Conservation (phyloP, 2,888 invertebrate species). For the Drosophila multiciliata region DNA sequence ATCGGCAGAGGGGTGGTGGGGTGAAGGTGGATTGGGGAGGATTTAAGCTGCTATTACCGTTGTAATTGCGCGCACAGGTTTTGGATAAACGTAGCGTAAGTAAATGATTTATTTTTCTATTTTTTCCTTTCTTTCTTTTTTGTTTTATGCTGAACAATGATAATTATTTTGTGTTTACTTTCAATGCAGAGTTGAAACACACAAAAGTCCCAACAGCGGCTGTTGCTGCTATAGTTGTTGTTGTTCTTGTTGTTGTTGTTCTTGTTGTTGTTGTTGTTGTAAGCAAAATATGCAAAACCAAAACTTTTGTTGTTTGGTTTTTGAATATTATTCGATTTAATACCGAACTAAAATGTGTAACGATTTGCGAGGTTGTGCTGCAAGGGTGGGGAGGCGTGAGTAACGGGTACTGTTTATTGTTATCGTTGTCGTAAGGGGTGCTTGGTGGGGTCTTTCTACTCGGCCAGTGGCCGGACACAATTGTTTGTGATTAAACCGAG, state of each 20-base stretch:
- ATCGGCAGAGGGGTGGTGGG: background rate
- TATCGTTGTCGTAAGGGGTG: background rate
- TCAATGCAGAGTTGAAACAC: constrained; percentile 34
- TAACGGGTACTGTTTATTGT: constrained; percentile 25
- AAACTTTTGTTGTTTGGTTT: constrained; percentile 49
- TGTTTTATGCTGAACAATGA: constrained; percentile 36
- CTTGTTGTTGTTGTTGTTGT: constrained; percentile 21
- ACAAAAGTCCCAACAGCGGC: constrained; percentile 15
- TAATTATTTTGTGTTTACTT: constrained; percentile 64
- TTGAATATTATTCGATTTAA: constrained; percentile 72
- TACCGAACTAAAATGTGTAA: constrained; percentile 70
- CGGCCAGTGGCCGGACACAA: constrained; percentile 55
- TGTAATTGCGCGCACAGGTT: background rate
- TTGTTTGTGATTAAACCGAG: constrained; percentile 75
- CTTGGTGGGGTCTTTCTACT: constrained; percentile 1
- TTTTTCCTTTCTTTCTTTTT: constrained; percentile 13
- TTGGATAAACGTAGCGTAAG: constrained; percentile 65
- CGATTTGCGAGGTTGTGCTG: constrained; percentile 49
- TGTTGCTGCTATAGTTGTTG: constrained; percentile 5
- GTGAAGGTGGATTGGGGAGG: constrained; percentile 10
- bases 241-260: constrained; percentile 15
- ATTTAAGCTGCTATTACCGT: background rate
- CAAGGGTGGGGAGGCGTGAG: background rate
- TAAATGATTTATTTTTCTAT: constrained; percentile 58
- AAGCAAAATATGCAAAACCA: constrained; percentile 39